These are phyloP conservation scores for Rosalia funebris DNA, from an alignment of 2,888 invertebrate species.

Conservation along the genomic window DNA sequence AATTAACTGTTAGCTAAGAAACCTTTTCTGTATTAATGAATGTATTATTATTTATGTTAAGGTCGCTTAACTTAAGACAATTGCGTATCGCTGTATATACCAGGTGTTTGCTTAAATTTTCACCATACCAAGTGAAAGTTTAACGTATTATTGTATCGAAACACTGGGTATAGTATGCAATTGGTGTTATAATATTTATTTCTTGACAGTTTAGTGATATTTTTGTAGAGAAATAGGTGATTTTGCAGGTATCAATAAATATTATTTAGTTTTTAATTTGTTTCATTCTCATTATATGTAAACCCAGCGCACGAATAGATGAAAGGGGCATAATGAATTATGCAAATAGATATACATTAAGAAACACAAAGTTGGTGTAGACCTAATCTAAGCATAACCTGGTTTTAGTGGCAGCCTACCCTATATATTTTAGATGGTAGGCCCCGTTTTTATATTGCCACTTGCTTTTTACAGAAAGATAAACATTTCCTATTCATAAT, in stretches of 20 bases:
- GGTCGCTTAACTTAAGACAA: slow-evolving; percentile 37
- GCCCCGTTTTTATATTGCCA: no score
- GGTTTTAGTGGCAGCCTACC: no score
- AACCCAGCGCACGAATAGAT: no score
- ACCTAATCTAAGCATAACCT: no score
- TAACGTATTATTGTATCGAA: slow-evolving; percentile 26
- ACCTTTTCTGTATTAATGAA: background rate
- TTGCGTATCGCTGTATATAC: slow-evolving; percentile 58
- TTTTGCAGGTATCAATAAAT: background rate
- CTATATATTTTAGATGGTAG: no score
- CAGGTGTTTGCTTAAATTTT: slow-evolving; percentile 46
- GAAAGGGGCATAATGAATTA: no score
- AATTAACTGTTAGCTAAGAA: no score
- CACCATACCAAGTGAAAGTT: slow-evolving; percentile 12
- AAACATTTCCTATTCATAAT: no score
- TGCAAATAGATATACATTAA: no score
- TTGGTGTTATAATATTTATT: slow-evolving; percentile 45
- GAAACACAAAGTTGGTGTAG: no score
- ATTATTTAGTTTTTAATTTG: background rate
- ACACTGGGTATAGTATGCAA: slow-evolving; percentile 62
- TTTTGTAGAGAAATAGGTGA: slow-evolving; percentile 12
- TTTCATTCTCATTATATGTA: no score
- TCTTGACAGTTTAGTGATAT: slow-evolving; percentile 28
- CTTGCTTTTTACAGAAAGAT: no score
- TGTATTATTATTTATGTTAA: slow-evolving; percentile 7